Conservation (phyloP, 92 coral and sea anemone genomes). For the Pocillopora grandis region DNA sequence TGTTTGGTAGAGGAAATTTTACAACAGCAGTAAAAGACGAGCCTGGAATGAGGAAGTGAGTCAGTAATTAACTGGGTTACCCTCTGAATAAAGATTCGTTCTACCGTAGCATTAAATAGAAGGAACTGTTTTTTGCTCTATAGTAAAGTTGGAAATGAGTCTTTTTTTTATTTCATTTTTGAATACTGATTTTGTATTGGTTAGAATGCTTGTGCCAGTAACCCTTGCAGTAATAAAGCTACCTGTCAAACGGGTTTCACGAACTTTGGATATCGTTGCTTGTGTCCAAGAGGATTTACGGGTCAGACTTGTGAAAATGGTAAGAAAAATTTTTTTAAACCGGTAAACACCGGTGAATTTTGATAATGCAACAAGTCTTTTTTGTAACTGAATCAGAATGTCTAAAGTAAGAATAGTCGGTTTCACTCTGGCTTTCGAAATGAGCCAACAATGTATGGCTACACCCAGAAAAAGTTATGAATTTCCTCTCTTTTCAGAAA, state of each 20-base stretch:
- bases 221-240: constrained; percentile 1
- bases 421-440: not conserved
- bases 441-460: not conserved
- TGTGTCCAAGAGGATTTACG: constrained; percentile 3
- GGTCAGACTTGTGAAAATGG: not conserved
- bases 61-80: too few relatives aligned
- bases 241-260: constrained; percentile 10
- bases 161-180: not conserved
- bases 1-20: too few relatives aligned
- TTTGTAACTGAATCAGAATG: too few relatives aligned
- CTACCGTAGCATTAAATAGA: not conserved
- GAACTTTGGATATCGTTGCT: not conserved
- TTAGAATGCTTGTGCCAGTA: not conserved
- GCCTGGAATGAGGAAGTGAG: too few relatives aligned
- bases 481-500: not conserved
- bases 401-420: not conserved
- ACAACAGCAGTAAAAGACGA: too few relatives aligned
- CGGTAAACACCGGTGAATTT: too few relatives aligned
- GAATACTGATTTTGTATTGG: not conserved
- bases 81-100: too few relatives aligned
- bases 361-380: not conserved
- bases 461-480: not conserved
- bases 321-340: not conserved
- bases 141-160: not conserved
- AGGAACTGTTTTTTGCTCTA: not conserved